A percentile compares a stretch with the other conserved stretches of the same genome.
Evolutionary conservation across 1,140 invertebrate species (phyloP).

Genomic region (Leptonema lineaticorne): DNA sequence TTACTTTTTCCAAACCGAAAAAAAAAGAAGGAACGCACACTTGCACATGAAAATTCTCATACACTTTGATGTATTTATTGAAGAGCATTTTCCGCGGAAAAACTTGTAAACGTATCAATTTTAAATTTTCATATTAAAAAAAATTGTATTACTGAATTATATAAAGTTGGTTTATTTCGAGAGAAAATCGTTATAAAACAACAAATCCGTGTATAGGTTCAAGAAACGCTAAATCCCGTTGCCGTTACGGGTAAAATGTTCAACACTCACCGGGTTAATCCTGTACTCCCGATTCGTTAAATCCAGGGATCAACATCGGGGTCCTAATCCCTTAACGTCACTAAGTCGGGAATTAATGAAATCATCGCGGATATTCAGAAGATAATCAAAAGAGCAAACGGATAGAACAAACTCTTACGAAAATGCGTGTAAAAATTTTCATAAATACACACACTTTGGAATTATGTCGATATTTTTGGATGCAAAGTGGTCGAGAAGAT

Average conservation of each 20-base stretch:
- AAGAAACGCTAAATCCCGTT: background rate
- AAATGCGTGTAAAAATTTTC: background rate
- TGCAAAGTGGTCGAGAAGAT: background rate
- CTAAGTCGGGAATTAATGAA: slow-evolving; percentile 38
- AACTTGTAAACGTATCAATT: too few species aligned
- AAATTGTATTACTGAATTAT: too few species aligned
- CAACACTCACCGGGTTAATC: slow-evolving; percentile 31
- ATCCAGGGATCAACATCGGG: slow-evolving; percentile 30
- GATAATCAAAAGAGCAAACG: slow-evolving; percentile 30
- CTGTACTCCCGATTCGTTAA: slow-evolving; percentile 32
- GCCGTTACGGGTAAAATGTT: background rate
- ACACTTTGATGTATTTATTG: background rate
- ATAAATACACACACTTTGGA: background rate
- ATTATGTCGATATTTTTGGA: too few species aligned
- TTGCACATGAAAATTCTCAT: too few species aligned
- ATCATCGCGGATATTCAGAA: slow-evolving; percentile 32
- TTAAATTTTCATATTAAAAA: too few species aligned
- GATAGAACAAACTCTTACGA: background rate
- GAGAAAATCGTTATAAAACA: too few species aligned
- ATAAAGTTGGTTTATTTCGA: too few species aligned
- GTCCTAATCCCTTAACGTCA: slow-evolving; percentile 29
- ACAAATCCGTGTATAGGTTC: background rate
- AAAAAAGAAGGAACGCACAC: too few species aligned
- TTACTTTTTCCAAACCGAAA: slow-evolving; percentile 41
- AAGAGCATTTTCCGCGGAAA: background rate